Evolutionary conservation across 2,113 vertebrate species (phyloP).

Genomic region (Sakesphorus luctuosus): DNA sequence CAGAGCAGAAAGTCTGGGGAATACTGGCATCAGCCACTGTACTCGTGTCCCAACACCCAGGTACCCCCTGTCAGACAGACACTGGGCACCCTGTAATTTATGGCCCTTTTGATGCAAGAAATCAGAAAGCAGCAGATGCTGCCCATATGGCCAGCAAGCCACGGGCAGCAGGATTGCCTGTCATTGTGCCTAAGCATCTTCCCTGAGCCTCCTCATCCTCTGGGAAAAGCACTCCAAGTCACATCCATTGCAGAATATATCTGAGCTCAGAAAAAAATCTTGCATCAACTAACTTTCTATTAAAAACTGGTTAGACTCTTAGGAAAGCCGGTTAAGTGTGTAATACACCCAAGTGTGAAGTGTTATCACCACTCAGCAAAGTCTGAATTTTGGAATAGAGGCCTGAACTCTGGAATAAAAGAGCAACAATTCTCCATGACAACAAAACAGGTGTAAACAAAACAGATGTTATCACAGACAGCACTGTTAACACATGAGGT

Average conservation of each 20-base stretch:
- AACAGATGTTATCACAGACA: constrained; percentile 8
- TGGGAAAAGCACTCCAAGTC: background rate
- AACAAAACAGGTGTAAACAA: constrained; percentile 36
- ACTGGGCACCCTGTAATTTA: background rate
- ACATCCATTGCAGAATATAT: background rate
- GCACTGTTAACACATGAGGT: background rate
- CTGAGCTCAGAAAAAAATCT: background rate
- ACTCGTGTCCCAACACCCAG: background rate
- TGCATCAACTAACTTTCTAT: background rate
- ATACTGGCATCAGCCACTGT: background rate
- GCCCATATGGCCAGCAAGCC: background rate
- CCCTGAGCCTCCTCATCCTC: background rate
- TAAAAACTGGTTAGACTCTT: background rate
- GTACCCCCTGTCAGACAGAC: background rate
- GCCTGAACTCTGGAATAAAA: background rate
- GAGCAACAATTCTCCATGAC: background rate
- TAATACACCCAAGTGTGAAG: background rate
- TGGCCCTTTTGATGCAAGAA: background rate
- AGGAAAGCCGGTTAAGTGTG: background rate
- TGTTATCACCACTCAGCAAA: background rate
- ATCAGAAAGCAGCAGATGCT: background rate
- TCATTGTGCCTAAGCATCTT: background rate
- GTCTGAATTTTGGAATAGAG: background rate
- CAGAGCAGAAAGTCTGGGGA: background rate
- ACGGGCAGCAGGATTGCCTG: background rate